Base-by-base conservation (phyloP, 2,797 vertebrate species). In the Eulemur mongoz region DNA sequence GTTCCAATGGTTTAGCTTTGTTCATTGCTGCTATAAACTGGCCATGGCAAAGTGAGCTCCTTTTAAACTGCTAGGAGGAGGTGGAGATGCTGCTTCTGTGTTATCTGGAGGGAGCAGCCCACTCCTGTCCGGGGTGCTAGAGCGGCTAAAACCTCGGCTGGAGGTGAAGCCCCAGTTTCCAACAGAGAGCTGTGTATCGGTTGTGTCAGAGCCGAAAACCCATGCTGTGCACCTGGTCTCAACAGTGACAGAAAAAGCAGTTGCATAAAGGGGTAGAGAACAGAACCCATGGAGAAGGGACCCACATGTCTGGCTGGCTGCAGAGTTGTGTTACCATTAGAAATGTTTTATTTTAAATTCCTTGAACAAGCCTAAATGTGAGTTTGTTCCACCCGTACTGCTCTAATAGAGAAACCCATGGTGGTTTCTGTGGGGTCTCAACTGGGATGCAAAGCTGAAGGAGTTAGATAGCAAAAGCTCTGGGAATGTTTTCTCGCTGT, bases 301-400 rank as follows among this genome's bases (percentile, higher is more conserved):
- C 27, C 30, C 13, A 1, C 12, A 0, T 1, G 40, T 78, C 76
- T 63, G 73, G n/a, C 84, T 67, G 70, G 38, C 81, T 81, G n/a
- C 4, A 0, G 48, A 25, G 50, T 17, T 38, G 38, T 65, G 82
- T 61, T 23, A 3, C 83, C 61, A 11, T 52, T 20, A 48, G 67
- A 88, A 79, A 72, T 38, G 40, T n/a, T 35, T 32, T 76, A 32
- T 57, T 90, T 91, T 40, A 20, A 67, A 89, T 79, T 72, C 48
- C 13, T 4, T 59, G 48, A 91, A 84, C 70, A 83, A 20, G 69
- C 81, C 63, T 7, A 43, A 87, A 69, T 63, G 9, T 13, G 11
- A 2, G 30, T 80, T 43, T 67, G 30, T 88, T 45, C 43, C 12
- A 22, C 67, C 0, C 0, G 4, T 7, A 32, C 61, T 5, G 2